Evolutionary conservation across 2,888 invertebrate genomes (phyloP).

Genomic region (Pediacus dermestoides): DNA sequence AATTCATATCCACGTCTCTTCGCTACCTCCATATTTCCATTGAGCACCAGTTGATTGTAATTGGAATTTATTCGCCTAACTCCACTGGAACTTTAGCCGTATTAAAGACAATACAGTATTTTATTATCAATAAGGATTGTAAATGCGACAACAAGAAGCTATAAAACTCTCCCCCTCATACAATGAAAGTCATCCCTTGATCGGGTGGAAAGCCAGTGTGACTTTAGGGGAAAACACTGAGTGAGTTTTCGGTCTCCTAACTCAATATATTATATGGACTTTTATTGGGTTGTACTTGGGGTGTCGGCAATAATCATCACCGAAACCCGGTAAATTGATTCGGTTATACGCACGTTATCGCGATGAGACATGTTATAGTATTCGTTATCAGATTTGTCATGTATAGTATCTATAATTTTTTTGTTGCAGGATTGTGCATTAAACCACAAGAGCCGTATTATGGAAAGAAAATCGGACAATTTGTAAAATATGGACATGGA

Average conservation of each 20-base stretch:
- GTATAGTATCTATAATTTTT: too few species aligned
- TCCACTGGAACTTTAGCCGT: too few species aligned
- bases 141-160: slow-evolving; percentile 39
- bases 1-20: too few species aligned
- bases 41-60: too few species aligned
- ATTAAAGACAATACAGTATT: slow-evolving; percentile 31
- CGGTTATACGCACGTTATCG: slow-evolving; percentile 29
- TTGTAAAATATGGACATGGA: slow-evolving; percentile 73
- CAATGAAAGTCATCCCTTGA: slow-evolving; percentile 28
- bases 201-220: slow-evolving; percentile 17
- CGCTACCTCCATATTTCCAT: too few species aligned
- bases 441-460: slow-evolving; percentile 64
- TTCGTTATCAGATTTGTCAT: too few species aligned
- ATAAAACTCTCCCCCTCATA: slow-evolving; percentile 36
- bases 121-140: slow-evolving; percentile 34
- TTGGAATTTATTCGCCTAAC: too few species aligned
- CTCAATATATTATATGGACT: slow-evolving; percentile 50
- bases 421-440: slow-evolving; percentile 36
- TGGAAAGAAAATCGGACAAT: slow-evolving; percentile 71
- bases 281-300: slow-evolving; percentile 50
- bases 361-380: slow-evolving; percentile 1
- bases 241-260: slow-evolving; percentile 30
- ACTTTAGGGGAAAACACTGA: slow-evolving; percentile 14
- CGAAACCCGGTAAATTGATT: slow-evolving; percentile 48
- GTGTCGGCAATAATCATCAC: slow-evolving; percentile 45